Conservation (phyloP, 2,888 invertebrate species). For the Cerastoderma edule region DNA sequence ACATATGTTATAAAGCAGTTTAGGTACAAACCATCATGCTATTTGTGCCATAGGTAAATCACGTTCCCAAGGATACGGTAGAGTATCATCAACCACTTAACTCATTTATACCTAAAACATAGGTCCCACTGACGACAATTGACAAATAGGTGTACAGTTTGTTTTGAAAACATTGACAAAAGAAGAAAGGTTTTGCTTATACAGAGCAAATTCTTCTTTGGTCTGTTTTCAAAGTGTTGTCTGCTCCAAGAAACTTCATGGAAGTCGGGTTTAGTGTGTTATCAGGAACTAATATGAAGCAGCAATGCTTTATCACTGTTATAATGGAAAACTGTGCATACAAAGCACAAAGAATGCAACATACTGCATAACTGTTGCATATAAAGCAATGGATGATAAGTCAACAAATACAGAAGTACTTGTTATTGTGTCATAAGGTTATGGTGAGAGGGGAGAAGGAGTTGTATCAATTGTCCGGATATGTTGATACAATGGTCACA, state of each 20-base stretch:
- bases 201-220: not conserved
- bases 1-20: conserved; percentile 13
- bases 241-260: no score
- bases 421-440: not conserved
- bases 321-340: no score
- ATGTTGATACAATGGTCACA: conserved; percentile 1
- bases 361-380: conserved; percentile 8
- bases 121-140: not conserved
- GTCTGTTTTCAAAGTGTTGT: not conserved
- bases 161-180: no score
- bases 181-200: not conserved
- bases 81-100: no score
- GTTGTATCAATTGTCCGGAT: not conserved
- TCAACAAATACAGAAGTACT: not conserved
- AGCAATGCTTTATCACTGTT: no score
- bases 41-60: no score
- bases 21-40: not conserved
- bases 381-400: not conserved
- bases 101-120: not conserved
- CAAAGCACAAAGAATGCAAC: not conserved
- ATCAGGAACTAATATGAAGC: no score
- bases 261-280: no score
- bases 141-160: not conserved
- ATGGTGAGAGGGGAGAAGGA: not conserved
- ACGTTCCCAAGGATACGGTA: no score